A percentile compares a stretch with the other conserved stretches of the same genome.
phyloP scores from a whole-genome alignment of 1,140 invertebrate genomes.

The Zaprionus lachaisei region DNA sequence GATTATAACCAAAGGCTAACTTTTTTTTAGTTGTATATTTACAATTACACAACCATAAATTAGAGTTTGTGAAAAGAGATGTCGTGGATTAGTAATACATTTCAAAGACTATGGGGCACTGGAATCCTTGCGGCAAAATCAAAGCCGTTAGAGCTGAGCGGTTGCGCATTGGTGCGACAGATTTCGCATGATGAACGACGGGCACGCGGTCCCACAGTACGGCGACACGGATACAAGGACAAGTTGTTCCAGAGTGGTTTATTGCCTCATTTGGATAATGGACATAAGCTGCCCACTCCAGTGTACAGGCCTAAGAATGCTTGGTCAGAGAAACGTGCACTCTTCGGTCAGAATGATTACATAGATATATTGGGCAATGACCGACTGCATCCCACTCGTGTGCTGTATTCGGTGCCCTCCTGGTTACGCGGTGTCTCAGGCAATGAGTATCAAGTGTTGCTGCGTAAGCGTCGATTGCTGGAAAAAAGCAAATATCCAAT shows the following conservation, averaged over 20 bases:
- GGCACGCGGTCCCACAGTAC: slow-evolving; percentile 86
- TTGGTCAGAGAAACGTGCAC: slow-evolving; percentile 91
- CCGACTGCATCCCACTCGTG: slow-evolving; percentile 91
- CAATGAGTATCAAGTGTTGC: slow-evolving; percentile 92
- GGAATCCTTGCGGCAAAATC: slow-evolving; percentile 14
- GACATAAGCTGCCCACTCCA: slow-evolving; percentile 87
- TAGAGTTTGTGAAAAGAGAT: slow-evolving; percentile 37
- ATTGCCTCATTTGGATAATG: slow-evolving; percentile 87
- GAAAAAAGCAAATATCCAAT: slow-evolving; percentile 86
- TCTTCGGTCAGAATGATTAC: slow-evolving; percentile 98
- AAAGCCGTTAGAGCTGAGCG: slow-evolving; percentile 19
- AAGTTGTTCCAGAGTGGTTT: slow-evolving; percentile 88
- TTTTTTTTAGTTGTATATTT: slow-evolving; percentile 42
- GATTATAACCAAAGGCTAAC: slow-evolving; percentile 7
- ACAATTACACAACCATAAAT: slow-evolving; percentile 75
- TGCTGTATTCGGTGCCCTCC: slow-evolving; percentile 92
- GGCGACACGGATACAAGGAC: slow-evolving; percentile 90
- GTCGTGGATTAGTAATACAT: slow-evolving; percentile 58
- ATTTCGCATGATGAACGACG: slow-evolving; percentile 90
- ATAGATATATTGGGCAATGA: slow-evolving; percentile 96
- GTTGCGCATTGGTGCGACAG: slow-evolving; percentile 80
- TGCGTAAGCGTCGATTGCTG: slow-evolving; percentile 90
- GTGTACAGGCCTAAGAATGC: slow-evolving; percentile 87
- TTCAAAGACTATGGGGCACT: slow-evolving; percentile 54
- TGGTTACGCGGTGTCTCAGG: slow-evolving; percentile 95